Percentiles rank a stretch among this genome's conserved stretches.
phyloP scores from a whole-genome alignment of 2,888 invertebrate genomes.

The Nezara viridula region DNA sequence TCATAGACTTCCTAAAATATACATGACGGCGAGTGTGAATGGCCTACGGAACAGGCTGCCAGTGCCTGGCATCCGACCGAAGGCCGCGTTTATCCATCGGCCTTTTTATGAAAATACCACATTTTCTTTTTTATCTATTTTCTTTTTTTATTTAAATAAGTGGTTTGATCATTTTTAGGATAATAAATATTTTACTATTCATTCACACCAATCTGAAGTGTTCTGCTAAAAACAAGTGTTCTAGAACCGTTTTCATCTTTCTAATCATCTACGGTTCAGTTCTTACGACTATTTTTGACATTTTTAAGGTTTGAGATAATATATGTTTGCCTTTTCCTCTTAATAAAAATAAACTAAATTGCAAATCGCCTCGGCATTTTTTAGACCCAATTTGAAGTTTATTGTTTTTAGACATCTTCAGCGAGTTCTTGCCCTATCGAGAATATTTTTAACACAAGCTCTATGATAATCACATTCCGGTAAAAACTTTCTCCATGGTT shows the following conservation, averaged over 20 bases:
- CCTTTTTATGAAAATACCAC: not conserved
- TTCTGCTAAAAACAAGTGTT: not conserved
- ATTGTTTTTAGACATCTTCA: too few relatives aligned
- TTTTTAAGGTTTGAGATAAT: too few relatives aligned
- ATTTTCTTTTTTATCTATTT: not conserved
- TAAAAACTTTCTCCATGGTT: not conserved
- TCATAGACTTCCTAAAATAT: not conserved
- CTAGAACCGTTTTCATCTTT: not conserved
- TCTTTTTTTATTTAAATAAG: not conserved
- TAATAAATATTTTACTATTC: not conserved
- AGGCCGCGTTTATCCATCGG: conserved; percentile 8
- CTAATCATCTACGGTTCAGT: too few relatives aligned
- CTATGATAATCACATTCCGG: not conserved
- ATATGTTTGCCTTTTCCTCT: too few relatives aligned
- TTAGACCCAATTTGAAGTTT: too few relatives aligned
- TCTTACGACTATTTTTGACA: not conserved
- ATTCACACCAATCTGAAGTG: not conserved
- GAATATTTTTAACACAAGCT: too few relatives aligned
- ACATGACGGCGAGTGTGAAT: conserved; percentile 12
- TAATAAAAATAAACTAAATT: too few relatives aligned
- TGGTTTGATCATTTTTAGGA: not conserved
- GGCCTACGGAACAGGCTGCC: not conserved
- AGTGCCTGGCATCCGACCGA: conserved; percentile 29
- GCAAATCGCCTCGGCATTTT: too few relatives aligned
- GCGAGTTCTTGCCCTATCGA: too few relatives aligned